Evolutionary conservation across 2,113 vertebrate species (phyloP), one percentile per base, ranked within the genome.

Genomic region (Hyperoodon ampullatus): DNA sequence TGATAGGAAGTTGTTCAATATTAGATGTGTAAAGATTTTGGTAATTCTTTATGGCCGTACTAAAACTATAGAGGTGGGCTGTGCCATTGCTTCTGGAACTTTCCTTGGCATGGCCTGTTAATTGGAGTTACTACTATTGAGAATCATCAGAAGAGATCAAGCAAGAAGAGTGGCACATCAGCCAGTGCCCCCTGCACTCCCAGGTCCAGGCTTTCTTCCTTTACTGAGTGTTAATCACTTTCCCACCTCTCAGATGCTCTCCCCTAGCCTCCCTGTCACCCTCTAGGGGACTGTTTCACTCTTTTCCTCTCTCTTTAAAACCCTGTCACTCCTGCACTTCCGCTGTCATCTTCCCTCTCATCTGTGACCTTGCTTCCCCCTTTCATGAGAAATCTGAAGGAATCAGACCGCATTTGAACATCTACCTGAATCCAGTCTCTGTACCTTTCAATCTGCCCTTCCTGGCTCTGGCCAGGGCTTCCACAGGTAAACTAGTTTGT

Each of bases 251-350:
- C 18, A 61, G 58, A 42, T 42, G 55, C 42, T 63, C 2, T 50
- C 24, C 6, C 15, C 3, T 0, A 6, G 14, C 23, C 26, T 63
- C 12, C 24, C 30, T 58, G 7, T 16, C 6, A 55, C 7, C 24
- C 5, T 61, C 53, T 24, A 58, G 16, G 8, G 30, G 44, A 77
- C 8, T 53, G 1, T 47, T 30, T 42, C 21, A 16, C n/a, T 42
- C 39, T 58, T 28, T 72, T 39, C 19, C 72, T 26, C 15, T 93
- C 14, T 83, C 24, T 63, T 53, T 30, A 47, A 70, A 96, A 55
- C 3, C 14, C 72, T 6, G 42, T 0, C 30, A 21, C 6, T 60
- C 15, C 18, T 74, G 30, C 30, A 19, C 6, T 82, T 77, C n/a
- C 14, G 33, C 39, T 0, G 3, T 39, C 50, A 35, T 18, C 33